phyloP scores from a whole-genome alignment of 2,888 invertebrate species.

The Muschampia plurimacula region DNA sequence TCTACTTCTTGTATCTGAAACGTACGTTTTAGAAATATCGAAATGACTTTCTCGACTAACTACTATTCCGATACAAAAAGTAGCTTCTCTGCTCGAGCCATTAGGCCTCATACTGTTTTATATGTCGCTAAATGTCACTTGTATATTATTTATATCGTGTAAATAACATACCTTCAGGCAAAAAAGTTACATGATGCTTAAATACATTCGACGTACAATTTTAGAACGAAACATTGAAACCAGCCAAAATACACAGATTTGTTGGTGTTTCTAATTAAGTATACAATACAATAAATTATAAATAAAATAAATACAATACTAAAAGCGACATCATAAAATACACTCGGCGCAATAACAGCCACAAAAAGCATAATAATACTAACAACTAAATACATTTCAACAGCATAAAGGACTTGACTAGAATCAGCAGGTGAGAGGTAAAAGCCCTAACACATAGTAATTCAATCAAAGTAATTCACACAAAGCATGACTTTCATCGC shows the following conservation, averaged over 20 bases:
- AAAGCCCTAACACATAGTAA: constrained; percentile 44
- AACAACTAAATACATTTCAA: constrained; percentile 66
- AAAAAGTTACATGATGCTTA: background rate
- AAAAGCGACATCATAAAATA: constrained; percentile 41
- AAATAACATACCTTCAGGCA: constrained; percentile 15
- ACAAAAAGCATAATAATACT: constrained; percentile 52
- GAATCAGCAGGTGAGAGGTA: constrained; percentile 67
- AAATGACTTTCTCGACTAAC: background rate
- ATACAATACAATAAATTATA: too few species aligned
- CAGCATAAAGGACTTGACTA: constrained; percentile 73
- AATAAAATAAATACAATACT: too few species aligned
- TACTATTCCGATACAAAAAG: constrained; percentile 18
- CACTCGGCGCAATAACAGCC: constrained; percentile 41
- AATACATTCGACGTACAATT: background rate
- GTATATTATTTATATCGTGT: constrained; percentile 16
- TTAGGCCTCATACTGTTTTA: constrained; percentile 27
- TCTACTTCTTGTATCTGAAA: constrained; percentile 15
- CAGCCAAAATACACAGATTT: background rate
- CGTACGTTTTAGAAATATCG: background rate
- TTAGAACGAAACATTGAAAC: background rate
- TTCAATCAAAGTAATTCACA: constrained; percentile 38
- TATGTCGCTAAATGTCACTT: constrained; percentile 25
- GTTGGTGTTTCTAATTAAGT: background rate
- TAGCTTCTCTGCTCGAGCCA: constrained; percentile 17
- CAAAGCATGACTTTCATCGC: constrained; percentile 17